Conservation (phyloP, 2,797 vertebrate species). For the Peromyscus melanophrys region DNA sequence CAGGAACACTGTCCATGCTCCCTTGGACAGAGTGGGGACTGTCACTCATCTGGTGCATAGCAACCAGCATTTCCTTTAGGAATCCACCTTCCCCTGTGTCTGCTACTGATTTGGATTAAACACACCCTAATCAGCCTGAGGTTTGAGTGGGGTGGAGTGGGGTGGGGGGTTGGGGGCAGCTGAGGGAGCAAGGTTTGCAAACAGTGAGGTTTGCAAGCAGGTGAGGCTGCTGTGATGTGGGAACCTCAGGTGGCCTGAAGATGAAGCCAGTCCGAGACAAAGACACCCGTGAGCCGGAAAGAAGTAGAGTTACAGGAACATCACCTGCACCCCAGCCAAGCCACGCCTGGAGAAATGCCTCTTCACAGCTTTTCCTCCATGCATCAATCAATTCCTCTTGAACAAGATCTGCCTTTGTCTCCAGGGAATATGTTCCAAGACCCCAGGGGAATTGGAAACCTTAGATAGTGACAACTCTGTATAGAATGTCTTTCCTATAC, state of each 20-base stretch:
- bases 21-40: background rate
- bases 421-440: background rate
- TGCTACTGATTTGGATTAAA: background rate
- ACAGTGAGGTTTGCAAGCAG: background rate
- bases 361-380: background rate
- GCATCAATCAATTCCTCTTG: background rate
- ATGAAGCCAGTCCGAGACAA: background rate
- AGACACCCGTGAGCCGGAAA: background rate
- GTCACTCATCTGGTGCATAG: background rate
- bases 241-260: background rate
- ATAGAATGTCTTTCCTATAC: background rate
- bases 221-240: too few relatives aligned
- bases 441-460: background rate
- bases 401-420: background rate
- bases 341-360: background rate
- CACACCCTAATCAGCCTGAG: background rate
- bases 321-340: background rate
- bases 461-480: background rate
- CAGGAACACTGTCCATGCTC: background rate
- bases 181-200: background rate
- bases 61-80: background rate
- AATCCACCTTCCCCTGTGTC: background rate
- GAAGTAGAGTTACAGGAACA: background rate
- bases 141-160: accelerated
- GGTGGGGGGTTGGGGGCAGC: background rate